phyloP scores from a whole-genome alignment of 2,888 invertebrate genomes.

The Noctua pronuba region DNA sequence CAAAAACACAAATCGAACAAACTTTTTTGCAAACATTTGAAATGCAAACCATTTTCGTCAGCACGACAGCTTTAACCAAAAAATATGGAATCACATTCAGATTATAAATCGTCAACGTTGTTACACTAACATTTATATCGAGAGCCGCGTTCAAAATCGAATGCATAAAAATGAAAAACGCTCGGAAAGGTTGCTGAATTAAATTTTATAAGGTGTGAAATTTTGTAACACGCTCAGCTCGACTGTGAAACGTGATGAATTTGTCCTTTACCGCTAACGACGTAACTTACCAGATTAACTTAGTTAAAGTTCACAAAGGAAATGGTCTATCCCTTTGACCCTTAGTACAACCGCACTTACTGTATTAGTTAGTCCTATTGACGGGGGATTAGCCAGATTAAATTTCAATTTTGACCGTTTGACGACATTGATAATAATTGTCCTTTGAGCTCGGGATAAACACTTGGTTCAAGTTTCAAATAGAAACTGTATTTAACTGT shows the following conservation, averaged over 20 bases:
- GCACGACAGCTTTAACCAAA: conserved; percentile 22
- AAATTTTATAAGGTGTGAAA: conserved; percentile 60
- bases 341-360: conserved; percentile 61
- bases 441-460: conserved; percentile 23
- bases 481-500: conserved; percentile 1
- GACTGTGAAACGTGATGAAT: conserved; percentile 59
- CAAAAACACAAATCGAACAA: conserved; percentile 16
- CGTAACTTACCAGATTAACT: conserved; percentile 66
- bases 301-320: conserved; percentile 67
- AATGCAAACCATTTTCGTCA: conserved; percentile 10
- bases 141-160: conserved; percentile 23
- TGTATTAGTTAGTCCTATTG: conserved; percentile 63
- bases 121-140: conserved; percentile 47
- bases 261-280: conserved; percentile 63
- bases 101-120: conserved; percentile 42
- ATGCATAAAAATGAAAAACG: conserved; percentile 41
- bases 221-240: conserved; percentile 48
- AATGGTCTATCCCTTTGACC: conserved; percentile 59
- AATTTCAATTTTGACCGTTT: conserved; percentile 62
- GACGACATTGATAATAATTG: conserved; percentile 45
- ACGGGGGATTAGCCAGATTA: conserved; percentile 58
- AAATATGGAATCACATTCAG: conserved; percentile 42
- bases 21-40: conserved; percentile 18
- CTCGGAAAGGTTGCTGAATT: conserved; percentile 9
- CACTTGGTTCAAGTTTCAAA: conserved; percentile 22